These are phyloP conservation scores for Rosalia funebris DNA, from an alignment of 2,888 invertebrate species.

Conservation along the genomic window DNA sequence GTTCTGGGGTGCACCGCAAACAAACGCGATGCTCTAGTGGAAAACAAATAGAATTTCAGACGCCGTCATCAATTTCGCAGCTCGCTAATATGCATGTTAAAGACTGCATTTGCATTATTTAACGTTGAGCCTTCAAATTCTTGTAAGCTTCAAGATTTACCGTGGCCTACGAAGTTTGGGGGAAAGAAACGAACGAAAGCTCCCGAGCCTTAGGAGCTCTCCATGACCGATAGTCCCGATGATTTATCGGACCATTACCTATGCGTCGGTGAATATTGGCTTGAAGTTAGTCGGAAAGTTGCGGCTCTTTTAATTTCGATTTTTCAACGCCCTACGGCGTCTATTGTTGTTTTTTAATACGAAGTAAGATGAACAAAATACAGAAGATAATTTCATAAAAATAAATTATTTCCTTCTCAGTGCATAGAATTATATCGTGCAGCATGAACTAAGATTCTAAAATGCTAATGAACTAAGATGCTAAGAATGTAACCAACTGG, in stretches of 20 bases:
- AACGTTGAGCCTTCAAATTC: conserved; percentile 35
- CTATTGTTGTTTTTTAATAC: conserved; percentile 1
- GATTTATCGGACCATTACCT: conserved; percentile 46
- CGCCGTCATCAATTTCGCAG: conserved; percentile 10
- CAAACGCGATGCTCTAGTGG: background rate
- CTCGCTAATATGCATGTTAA: conserved; percentile 42
- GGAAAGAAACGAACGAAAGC: conserved; percentile 32
- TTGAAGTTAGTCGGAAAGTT: conserved; percentile 24
- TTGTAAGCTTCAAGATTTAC: conserved; percentile 44
- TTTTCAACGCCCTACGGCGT: background rate
- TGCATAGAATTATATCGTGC: too few relatives aligned
- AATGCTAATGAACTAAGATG: too few relatives aligned
- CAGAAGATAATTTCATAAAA: too few relatives aligned
- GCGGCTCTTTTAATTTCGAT: conserved; percentile 20
- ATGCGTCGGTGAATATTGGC: conserved; percentile 42
- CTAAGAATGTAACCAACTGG: too few relatives aligned
- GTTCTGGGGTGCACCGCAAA: background rate
- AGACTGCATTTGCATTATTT: conserved; percentile 47
- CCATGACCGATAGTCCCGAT: conserved; percentile 47
- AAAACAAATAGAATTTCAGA: conserved; percentile 20
- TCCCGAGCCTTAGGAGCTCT: conserved; percentile 36
- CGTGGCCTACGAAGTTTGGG: conserved; percentile 39
- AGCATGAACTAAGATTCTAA: too few relatives aligned
- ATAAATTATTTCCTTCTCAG: too few relatives aligned
- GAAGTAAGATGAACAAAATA: too few relatives aligned